phyloP scores from a whole-genome alignment of 2,113 vertebrate genomes.

The Syngnathus scovelli region DNA sequence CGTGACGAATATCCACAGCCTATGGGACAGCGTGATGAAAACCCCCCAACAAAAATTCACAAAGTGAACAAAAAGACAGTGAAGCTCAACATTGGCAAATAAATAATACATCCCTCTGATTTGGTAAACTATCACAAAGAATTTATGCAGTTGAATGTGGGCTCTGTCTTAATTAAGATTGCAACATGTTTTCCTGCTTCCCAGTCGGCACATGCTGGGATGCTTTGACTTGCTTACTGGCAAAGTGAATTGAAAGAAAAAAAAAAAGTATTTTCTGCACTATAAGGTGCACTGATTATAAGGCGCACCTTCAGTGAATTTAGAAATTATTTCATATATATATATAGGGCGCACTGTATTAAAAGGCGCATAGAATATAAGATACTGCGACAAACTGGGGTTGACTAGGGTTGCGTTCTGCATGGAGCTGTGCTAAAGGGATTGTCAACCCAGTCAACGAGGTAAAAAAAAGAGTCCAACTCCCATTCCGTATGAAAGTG shows the following conservation, averaged over 20 bases:
- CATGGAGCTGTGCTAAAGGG: too few species aligned
- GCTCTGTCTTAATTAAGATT: conserved; percentile 16
- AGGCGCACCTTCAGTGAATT: too few species aligned
- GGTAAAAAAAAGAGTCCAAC: too few species aligned
- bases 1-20: background rate
- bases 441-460: too few species aligned
- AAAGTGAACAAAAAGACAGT: background rate
- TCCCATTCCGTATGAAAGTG: too few species aligned
- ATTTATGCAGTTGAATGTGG: conserved; percentile 29
- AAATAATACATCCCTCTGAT: conserved; percentile 11
- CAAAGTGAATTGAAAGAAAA: conserved; percentile 4
- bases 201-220: conserved; percentile 31
- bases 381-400: too few species aligned
- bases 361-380: too few species aligned
- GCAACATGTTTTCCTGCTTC: conserved; percentile 22
- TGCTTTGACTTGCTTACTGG: conserved; percentile 5
- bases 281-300: too few species aligned
- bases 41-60: conserved; percentile 12
- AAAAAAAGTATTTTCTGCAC: too few species aligned
- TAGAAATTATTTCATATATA: too few species aligned
- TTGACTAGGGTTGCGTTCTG: too few species aligned
- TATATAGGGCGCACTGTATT: too few species aligned
- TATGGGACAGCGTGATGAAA: background rate
- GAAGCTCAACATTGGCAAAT: conserved; percentile 6
- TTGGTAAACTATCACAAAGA: conserved; percentile 20